Evolutionary conservation across 2,797 vertebrate genomes (phyloP).

Genomic region (Lepidocolaptes lacrymiger): DNA sequence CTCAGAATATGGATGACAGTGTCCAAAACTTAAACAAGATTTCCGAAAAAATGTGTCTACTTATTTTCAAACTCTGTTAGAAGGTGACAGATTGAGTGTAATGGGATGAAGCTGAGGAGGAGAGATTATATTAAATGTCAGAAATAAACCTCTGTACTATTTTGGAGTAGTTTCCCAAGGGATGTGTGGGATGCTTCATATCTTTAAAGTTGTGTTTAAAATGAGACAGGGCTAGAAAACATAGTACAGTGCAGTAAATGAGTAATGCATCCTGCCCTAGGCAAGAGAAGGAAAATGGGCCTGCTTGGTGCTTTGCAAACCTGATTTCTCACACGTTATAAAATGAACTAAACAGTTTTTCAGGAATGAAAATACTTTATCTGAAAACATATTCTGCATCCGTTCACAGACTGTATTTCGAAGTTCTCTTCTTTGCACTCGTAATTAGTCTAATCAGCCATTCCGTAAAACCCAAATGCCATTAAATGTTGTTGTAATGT

Average conservation of each 20-base stretch:
- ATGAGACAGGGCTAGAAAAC: conserved; percentile 13
- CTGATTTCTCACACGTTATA: background rate
- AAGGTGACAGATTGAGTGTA: background rate
- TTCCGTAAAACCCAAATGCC: background rate
- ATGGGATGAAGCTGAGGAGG: conserved; percentile 4
- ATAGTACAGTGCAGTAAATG: background rate
- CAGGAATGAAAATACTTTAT: background rate
- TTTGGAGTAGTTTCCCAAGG: conserved; percentile 28
- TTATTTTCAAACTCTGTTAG: background rate
- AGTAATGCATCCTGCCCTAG: background rate
- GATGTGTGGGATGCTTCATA: conserved; percentile 1
- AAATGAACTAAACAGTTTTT: background rate
- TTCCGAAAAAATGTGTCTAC: background rate
- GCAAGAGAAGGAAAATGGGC: background rate
- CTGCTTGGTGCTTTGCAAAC: background rate
- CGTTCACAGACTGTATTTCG: background rate
- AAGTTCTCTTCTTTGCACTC: background rate
- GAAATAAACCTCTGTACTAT: conserved; percentile 26
- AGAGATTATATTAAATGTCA: conserved; percentile 27
- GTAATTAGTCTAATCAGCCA: background rate
- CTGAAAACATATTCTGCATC: background rate
- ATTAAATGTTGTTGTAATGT: background rate
- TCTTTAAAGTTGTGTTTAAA: conserved; percentile 23
- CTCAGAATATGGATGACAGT: background rate
- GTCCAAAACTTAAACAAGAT: background rate